Conservation (phyloP, 2,888 invertebrate species). For the Nomada fucata region DNA sequence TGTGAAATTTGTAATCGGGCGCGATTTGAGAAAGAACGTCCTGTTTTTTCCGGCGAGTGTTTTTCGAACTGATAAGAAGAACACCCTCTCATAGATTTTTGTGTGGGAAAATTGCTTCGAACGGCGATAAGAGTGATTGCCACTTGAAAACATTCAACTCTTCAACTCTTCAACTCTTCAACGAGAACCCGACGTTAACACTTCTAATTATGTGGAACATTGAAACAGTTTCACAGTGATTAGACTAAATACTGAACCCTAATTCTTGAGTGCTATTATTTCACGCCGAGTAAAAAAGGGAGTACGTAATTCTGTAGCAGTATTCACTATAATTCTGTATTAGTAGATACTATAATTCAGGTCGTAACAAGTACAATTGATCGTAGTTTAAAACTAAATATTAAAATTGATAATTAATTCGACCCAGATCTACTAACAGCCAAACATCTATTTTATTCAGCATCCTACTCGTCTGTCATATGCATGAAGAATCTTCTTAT, state of each 20-base stretch:
- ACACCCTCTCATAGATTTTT: conserved; percentile 19
- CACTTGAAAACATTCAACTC: conserved; percentile 21
- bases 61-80: conserved; percentile 29
- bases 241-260: not conserved
- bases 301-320: too few species aligned
- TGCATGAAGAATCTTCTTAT: too few species aligned
- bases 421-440: too few species aligned
- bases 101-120: conserved; percentile 5
- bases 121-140: conserved; percentile 14
- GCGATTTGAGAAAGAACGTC: not conserved
- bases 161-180: conserved; percentile 36
- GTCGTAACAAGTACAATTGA: too few species aligned
- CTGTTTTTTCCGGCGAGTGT: not conserved
- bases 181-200: conserved; percentile 10
- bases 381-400: too few species aligned
- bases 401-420: too few species aligned
- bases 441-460: too few species aligned
- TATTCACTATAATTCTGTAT: too few species aligned
- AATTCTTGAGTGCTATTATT: not conserved
- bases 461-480: too few species aligned
- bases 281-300: too few species aligned
- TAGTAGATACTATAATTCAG: too few species aligned
- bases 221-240: not conserved
- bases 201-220: conserved; percentile 9
- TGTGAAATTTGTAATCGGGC: conserved; percentile 27